Base-by-base conservation (phyloP, 2,113 vertebrate genomes). In the Urocynchramus pylzowi region DNA sequence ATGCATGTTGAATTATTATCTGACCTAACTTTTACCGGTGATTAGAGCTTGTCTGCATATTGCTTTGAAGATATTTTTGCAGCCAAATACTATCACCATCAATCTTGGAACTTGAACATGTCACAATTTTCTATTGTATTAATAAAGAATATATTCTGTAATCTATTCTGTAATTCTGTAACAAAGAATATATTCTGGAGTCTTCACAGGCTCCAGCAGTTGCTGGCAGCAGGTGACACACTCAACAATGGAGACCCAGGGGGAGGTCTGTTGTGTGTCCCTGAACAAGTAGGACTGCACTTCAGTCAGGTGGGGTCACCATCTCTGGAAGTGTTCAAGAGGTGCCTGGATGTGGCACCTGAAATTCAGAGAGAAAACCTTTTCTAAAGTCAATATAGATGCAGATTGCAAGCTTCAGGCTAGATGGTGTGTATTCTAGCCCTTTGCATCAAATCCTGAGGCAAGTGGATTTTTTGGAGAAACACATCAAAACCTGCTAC, bases 221-320 rank as follows among this genome's bases (percentile, higher is more conserved):
- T n/a, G 23, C 28, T 11, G 19, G 23, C 13, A 50, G 44, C 7
- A 28, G 28, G 37, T 52, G 20, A 59, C 33, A 65, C 13, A n/a
- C 24, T 35, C 0, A 0, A 6, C 19, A 44, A 10, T 28, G 37
- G 42, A 37, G 27, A 67, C 16, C 17, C 0, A 0, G 26, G 21
- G 50, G 7, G 24, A 13, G 21, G 8, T 61, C 13, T 52, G 20
- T 22, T 49, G 12, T 42, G 35, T 27, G 31, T 42, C 26, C 42
- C 37, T 50, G 44, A 65, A 17, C 12, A 74, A 23, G 6, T 0
- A 17, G 33, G 53, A 45, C 23, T 52, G 7, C n/a, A 13, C 11
- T 30, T 23, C 45, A 67, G 1, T 11, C 19, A 53, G 9, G 11
- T 11, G 19, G 23, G 13, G 3, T 52, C 28, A 67, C 45, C 2